Conservation (phyloP, 2,797 vertebrate genomes). For the Gambelia wislizenii region DNA sequence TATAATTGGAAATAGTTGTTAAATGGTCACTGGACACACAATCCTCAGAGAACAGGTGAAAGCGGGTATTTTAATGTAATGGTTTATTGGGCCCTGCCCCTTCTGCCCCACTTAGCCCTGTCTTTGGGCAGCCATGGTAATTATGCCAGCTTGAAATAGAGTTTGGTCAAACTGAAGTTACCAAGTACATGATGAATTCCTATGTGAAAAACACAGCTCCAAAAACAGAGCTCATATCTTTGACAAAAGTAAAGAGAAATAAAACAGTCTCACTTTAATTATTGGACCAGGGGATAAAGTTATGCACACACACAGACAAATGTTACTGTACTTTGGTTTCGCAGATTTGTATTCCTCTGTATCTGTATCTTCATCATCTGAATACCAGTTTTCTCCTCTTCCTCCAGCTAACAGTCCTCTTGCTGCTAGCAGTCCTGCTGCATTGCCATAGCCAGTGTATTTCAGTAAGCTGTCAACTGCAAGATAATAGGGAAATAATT, state of each 20-base stretch:
- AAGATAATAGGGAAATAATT: constrained; percentile 60
- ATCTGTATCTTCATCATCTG: constrained; percentile 96
- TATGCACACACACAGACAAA: not conserved
- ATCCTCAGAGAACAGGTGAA: not conserved
- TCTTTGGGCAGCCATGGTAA: not conserved
- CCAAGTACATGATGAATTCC: not conserved
- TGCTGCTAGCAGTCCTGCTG: constrained; percentile 93
- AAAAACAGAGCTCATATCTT: not conserved
- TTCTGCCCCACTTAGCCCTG: no score
- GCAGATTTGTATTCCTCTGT: constrained; percentile 97
- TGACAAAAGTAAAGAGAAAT: not conserved
- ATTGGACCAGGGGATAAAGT: no score
- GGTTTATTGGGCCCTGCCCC: no score
- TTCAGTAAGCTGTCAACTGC: constrained; percentile 96
- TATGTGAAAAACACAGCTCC: not conserved
- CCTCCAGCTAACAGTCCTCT: constrained; percentile 94
- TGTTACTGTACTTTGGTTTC: constrained; percentile 87
- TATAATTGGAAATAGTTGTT: not conserved
- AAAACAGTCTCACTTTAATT: not conserved
- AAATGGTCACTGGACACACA: not conserved
- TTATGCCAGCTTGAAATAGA: not conserved
- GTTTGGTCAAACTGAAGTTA: not conserved
- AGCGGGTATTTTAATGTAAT: no score
- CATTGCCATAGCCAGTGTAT: constrained; percentile 98
- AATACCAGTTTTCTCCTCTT: constrained; percentile 95